phyloP scores from a whole-genome alignment of 2,888 invertebrate genomes.

The Aethes cnicana region DNA sequence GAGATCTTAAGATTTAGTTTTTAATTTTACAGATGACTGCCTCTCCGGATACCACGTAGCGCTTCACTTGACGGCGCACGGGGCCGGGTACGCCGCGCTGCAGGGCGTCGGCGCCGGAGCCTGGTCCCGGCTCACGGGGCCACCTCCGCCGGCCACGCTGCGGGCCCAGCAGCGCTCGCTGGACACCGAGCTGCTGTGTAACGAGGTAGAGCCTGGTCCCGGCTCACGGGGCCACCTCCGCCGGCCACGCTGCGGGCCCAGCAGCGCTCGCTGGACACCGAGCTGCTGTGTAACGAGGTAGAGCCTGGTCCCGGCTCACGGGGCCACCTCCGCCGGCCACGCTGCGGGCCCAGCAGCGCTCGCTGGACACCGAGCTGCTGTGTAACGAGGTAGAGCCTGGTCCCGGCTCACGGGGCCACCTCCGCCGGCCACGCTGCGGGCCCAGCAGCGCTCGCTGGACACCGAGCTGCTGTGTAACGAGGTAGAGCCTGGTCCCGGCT shows the following conservation, averaged over 20 bases:
- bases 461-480: slow-evolving; percentile 77
- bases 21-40: slow-evolving; percentile 85
- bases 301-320: slow-evolving; percentile 62
- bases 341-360: slow-evolving; percentile 67
- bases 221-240: slow-evolving; percentile 41
- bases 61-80: slow-evolving; percentile 87
- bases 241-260: slow-evolving; percentile 63
- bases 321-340: slow-evolving; percentile 48
- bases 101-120: slow-evolving; percentile 83
- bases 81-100: slow-evolving; percentile 85
- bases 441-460: slow-evolving; percentile 72
- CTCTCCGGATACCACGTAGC: slow-evolving; percentile 88
- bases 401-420: slow-evolving; percentile 47
- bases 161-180: slow-evolving; percentile 71
- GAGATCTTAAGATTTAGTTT: no score
- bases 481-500: no score
- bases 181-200: slow-evolving; percentile 75
- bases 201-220: slow-evolving; percentile 73
- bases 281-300: slow-evolving; percentile 75
- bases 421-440: slow-evolving; percentile 58
- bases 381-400: slow-evolving; percentile 76
- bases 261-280: slow-evolving; percentile 74
- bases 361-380: slow-evolving; percentile 73
- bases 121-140: slow-evolving; percentile 56
- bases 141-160: slow-evolving; percentile 51